Percentiles rank a stretch among this genome's conserved stretches.
Conservation (phyloP, 2,113 vertebrate genomes). For the Diglossa brunneiventris region DNA sequence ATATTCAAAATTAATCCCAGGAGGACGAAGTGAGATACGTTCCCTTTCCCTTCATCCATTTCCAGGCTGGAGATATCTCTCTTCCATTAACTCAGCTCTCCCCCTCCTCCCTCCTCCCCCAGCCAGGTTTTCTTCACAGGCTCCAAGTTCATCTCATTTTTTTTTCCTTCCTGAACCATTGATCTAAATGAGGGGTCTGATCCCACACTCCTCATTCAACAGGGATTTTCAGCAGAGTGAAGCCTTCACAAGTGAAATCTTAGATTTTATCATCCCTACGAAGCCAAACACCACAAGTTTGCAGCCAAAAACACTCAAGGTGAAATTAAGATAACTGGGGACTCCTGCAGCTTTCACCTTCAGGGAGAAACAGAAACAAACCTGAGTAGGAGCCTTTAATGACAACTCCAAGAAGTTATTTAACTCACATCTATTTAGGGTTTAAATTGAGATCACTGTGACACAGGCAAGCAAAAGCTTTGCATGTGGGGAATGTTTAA, state of each 20-base stretch:
- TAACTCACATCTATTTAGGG: not conserved
- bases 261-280: not conserved
- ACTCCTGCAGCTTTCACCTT: not conserved
- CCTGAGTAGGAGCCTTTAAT: not conserved
- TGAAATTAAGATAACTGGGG: not conserved
- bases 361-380: not conserved
- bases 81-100: slow-evolving; percentile 22
- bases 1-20: slow-evolving; percentile 53
- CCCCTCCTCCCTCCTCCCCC: not conserved
- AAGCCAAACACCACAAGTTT: not conserved
- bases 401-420: not conserved
- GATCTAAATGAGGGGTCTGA: slow-evolving; percentile 12
- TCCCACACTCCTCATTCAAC: not conserved
- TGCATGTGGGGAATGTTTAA: not conserved
- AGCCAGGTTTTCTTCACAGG: not conserved
- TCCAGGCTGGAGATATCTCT: slow-evolving; percentile 42
- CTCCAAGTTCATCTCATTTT: not conserved
- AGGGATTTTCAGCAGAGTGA: not conserved
- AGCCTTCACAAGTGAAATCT: not conserved
- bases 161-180: not conserved
- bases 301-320: not conserved
- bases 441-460: not conserved
- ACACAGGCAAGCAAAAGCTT: not conserved
- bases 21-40: not conserved
- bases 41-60: slow-evolving; percentile 26